These are phyloP conservation scores for Heterochromis multidens DNA, from an alignment of 2,113 vertebrate species.

Conservation along the genomic window DNA sequence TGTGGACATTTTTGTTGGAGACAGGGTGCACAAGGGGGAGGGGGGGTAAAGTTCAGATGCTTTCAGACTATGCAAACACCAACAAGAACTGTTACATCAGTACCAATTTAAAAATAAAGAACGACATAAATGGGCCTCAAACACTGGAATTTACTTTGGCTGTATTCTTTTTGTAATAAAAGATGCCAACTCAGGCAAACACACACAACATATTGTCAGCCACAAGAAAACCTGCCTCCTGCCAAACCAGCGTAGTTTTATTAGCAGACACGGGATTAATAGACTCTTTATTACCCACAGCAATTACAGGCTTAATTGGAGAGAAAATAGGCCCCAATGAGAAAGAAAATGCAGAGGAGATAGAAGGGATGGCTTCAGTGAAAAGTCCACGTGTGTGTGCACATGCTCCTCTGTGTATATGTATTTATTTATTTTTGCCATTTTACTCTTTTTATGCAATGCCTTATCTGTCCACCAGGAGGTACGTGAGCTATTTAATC, in stretches of 20 bases:
- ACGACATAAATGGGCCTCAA: background rate
- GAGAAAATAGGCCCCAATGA: constrained; percentile 48
- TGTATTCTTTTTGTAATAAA: background rate
- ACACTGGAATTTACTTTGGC: background rate
- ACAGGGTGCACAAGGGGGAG: background rate
- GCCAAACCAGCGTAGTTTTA: constrained; percentile 63
- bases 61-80: background rate
- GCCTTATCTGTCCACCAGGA: constrained; percentile 24
- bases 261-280: constrained; percentile 63
- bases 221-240: constrained; percentile 24
- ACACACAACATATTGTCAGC: background rate
- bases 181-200: background rate
- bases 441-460: constrained; percentile 6
- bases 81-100: background rate
- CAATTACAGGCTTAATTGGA: constrained; percentile 67
- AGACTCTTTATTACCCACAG: constrained; percentile 65
- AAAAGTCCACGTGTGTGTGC: background rate
- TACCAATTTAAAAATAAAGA: background rate
- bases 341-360: background rate
- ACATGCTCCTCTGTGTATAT: background rate
- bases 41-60: background rate
- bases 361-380: constrained; percentile 8
- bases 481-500: constrained; percentile 7
- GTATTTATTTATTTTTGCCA: background rate
- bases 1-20: background rate